phyloP scores from a whole-genome alignment of 1,140 invertebrate species.

The Bilobella aurantiaca region DNA sequence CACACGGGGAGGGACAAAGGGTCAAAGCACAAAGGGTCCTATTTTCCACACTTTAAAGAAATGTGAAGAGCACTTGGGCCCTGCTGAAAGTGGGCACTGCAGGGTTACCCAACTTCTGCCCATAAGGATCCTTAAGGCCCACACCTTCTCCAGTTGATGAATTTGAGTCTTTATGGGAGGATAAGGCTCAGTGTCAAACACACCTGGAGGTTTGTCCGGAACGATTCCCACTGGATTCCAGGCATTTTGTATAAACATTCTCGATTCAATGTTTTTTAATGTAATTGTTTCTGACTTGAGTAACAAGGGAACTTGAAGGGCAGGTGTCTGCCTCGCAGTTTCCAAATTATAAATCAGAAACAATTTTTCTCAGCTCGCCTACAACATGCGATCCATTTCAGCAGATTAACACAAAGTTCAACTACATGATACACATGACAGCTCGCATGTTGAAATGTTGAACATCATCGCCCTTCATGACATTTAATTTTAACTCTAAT shows the following conservation, averaged over 20 bases:
- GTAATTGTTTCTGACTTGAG: constrained; percentile 8
- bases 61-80: background rate
- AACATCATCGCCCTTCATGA: too few relatives aligned
- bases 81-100: background rate
- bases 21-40: background rate
- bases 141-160: constrained; percentile 1
- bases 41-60: constrained; percentile 7
- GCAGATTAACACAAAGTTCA: too few relatives aligned
- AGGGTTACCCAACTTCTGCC: background rate
- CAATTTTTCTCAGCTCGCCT: background rate
- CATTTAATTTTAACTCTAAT: too few relatives aligned
- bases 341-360: background rate
- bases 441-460: too few relatives aligned
- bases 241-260: background rate
- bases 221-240: too few relatives aligned
- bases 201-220: background rate
- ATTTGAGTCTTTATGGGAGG: background rate
- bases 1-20: too few relatives aligned
- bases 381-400: background rate
- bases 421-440: too few relatives aligned
- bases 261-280: constrained; percentile 5
- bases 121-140: background rate
- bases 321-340: background rate
- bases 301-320: background rate
- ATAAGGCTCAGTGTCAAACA: background rate